Evolutionary conservation across 2,113 vertebrate species (phyloP), one percentile per base, ranked within the genome.

Genomic region (Xiphorhynchus elegans): DNA sequence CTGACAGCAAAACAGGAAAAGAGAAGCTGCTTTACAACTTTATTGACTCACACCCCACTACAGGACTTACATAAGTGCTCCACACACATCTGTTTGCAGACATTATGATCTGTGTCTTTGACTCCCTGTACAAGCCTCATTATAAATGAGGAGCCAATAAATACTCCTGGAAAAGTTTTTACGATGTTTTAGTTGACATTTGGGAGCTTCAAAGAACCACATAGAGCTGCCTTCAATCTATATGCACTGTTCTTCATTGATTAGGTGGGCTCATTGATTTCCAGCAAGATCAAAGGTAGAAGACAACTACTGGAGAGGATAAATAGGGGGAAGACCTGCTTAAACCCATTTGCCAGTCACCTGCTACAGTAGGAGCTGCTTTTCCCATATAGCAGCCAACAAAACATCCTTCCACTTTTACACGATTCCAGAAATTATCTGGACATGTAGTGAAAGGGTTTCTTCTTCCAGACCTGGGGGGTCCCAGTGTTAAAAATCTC

Each of bases 161-260:
- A 97, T 77, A 88, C 89, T 72, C 93, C 89, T 21, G 39, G 97
- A 97, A 93, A 96, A 26, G 70, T 97, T 97, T 97, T 93, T 87
- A 90, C 20, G 1, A 88, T 64, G 63, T 68, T 84, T 97, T 94
- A 93, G 93, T 97, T 96, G 94, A 93, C 93, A 87, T 94, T 92
- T 82, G 63, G 86, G 84, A 97, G 74, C 95, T 91, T 97, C 95
- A 85, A 95, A 96, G 96, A 96, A 80, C 84, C 92, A 59, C 76
- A 89, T 10, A 92, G 50, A 93, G 94, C 91, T 74, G 56, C 56
- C 68, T 89, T 81, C 89, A 88, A 94, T 91, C 88, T 95, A 79
- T 95, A 95, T 46, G 85, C 85, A 82, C 64, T 85, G 87, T 81
- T 96, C 95, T 88, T 87, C 93, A 96, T 97, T 96, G 97, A 97